These are phyloP conservation scores for Rapana venosa DNA, from an alignment of 2,888 invertebrate species.

Conservation along the genomic window DNA sequence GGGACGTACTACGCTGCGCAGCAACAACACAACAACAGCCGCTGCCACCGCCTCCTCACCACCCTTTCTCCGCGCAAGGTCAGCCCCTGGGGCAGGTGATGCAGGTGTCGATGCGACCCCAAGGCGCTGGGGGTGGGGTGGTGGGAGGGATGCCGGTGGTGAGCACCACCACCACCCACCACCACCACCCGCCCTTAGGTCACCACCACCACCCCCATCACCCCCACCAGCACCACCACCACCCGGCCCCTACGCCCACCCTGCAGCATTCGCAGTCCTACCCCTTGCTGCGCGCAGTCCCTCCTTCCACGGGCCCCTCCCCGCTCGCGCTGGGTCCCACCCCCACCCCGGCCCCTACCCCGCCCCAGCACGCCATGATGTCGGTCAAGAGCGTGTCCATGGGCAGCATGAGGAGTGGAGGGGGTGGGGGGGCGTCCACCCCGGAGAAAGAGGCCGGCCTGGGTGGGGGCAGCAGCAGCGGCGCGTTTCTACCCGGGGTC, in stretches of 20 bases:
- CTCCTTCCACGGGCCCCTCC: background rate
- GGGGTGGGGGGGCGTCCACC: slow-evolving; percentile 24
- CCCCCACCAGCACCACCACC: slow-evolving; percentile 22
- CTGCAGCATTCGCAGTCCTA: slow-evolving; percentile 43
- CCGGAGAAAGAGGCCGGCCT: slow-evolving; percentile 26
- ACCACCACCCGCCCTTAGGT: background rate
- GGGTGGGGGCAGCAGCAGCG: background rate
- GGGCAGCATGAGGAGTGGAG: background rate
- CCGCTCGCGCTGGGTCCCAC: background rate
- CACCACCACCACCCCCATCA: slow-evolving; percentile 25
- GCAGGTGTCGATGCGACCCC: slow-evolving; percentile 22
- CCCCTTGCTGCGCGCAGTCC: slow-evolving; percentile 30
- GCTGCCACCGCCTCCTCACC: slow-evolving; percentile 18
- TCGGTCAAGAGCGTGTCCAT: slow-evolving; percentile 38
- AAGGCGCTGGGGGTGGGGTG: background rate
- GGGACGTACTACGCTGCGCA: slow-evolving; percentile 19
- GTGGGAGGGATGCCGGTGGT: background rate
- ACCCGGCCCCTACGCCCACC: slow-evolving; percentile 9
- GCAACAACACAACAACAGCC: background rate
- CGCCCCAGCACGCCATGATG: slow-evolving; percentile 32
- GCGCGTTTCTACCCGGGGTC: slow-evolving; percentile 10
- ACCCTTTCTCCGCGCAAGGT: slow-evolving; percentile 24
- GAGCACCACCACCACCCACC: background rate
- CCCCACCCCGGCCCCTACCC: slow-evolving; percentile 24
- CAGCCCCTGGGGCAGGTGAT: slow-evolving; percentile 38